Base-by-base conservation (phyloP, 1,140 invertebrate species). In the Papilio xuthus region DNA sequence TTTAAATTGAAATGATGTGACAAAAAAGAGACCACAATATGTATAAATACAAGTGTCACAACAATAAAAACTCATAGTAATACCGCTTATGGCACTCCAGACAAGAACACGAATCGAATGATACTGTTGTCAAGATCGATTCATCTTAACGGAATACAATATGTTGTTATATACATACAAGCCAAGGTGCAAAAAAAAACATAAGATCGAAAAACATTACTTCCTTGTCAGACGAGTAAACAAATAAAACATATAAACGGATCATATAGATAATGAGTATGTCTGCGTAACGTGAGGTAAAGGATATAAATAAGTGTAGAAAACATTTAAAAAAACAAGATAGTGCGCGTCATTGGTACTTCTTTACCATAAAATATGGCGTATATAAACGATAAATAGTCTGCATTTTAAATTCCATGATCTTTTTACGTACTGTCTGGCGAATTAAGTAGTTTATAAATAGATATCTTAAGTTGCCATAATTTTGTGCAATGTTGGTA, bases 351-450 rank as follows among this genome's bases (percentile, higher is more conserved):
- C 23, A 28, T n/a, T 53, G 13, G 13, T 12, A 28, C 23, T 15
- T 28, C 26, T 32, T 67, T 67, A 67, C 60, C 60, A 67, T 67
- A 67, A 67, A 23, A 67, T 67, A 67, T 67, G 60, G 26, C 60
- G 26, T 67, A 13, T 3, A 67, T 67, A 67, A 67, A 28, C 56
- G 60, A 28, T 7, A 67, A 67, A 1, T 15, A 18, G 32, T 67
- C 26, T 15, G 23, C 28, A 67, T 28, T 32, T 67, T 6, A 67
- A 28, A 67, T 53, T 60, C 7, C 18, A 47, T 56, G 28, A 32
- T 69, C 37, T 47, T 4, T 56, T 69, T 92, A 79, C 60, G 26
- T 67, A 13, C 26, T 60, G 23, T 7, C 4, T 28, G 26, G 60
- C 26, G 13, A 15, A 32, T 67, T 67, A 26, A 67, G 1, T 28